Conservation (phyloP, 2,888 invertebrate species). For the Cerastis rubricosa region DNA sequence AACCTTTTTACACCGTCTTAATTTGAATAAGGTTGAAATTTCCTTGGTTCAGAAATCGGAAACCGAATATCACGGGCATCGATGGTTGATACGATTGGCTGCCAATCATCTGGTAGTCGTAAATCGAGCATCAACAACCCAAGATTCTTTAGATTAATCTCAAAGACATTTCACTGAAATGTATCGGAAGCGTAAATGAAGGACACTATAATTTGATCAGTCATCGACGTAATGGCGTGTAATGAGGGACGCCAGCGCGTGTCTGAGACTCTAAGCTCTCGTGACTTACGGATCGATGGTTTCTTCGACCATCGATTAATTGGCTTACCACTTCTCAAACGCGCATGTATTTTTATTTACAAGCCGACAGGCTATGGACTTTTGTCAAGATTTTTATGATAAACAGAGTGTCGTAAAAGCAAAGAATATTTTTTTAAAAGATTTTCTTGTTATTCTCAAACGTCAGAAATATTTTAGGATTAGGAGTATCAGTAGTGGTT, state of each 20-base stretch:
- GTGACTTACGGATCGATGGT: conserved; percentile 70
- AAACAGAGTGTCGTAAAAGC: conserved; percentile 28
- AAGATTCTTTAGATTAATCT: conserved; percentile 7
- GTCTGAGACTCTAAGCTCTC: conserved; percentile 66
- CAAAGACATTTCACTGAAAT: conserved; percentile 14
- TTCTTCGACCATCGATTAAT: conserved; percentile 72
- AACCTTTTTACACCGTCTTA: neutral
- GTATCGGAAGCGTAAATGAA: conserved; percentile 42
- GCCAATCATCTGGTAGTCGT: conserved; percentile 16
- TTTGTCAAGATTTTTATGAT: conserved; percentile 51
- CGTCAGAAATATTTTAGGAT: conserved; percentile 16
- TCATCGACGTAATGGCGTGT: conserved; percentile 59
- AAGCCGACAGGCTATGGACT: conserved; percentile 64
- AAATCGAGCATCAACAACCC: conserved; percentile 20
- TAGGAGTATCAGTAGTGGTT: conserved; percentile 17
- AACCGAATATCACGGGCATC: neutral
- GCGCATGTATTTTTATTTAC: conserved; percentile 79
- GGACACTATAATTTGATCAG: conserved; percentile 64
- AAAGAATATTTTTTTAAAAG: conserved; percentile 1
- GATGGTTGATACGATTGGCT: neutral
- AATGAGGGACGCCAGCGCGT: conserved; percentile 71
- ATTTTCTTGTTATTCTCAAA: conserved; percentile 18
- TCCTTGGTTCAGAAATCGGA: neutral
- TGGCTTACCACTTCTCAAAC: conserved; percentile 83
- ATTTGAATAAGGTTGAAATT: conserved; percentile 18